Base-by-base conservation (phyloP, 1,140 invertebrate genomes). In the Aphis gossypii region DNA sequence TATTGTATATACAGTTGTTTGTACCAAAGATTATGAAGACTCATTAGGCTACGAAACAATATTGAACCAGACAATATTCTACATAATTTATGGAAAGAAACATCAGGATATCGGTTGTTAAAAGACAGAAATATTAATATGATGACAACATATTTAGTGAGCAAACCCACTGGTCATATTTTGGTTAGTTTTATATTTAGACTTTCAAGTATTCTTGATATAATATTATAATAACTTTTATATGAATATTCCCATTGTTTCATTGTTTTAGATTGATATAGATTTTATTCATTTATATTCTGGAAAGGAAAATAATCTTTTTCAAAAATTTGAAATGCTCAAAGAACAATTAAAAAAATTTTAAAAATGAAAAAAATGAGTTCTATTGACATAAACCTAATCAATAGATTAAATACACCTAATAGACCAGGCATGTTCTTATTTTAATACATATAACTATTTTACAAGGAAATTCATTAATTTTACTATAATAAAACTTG, bases 261-360 rank as follows among this genome's bases (percentile, higher is more conserved):
- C 68, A 76, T 76, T 76, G 11, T 76, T 76, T 35, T n/a, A 76
- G 68, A 76, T 76, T 76, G 68, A 76, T 76, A 76, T n/a, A 76
- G 68, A 76, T n/a, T n/a, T 76, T 76, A 76, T 5, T 76, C 1
- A 35, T 76, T 35, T 35, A 14, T 76, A 76, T n/a, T 14, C n/a
- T 30, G 30, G 68, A 76, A 76, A 76, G 4, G n/a, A n/a, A 76
- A 76, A 9, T 8, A 35, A 35, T 76, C 35, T 76, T 35, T 76
- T 76, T 76, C n/a, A 76, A 11, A n/a, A n/a, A 76, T 76, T 76
- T 76, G 0, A 4, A 35, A 76, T 76, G 3, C 9, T 76, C 68
- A 76, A 76, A 35, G 30, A n/a, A 30, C 35, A n/a, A 76, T 76
- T n/a, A 76, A 76, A 76, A 1, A 76, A n/a, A 11, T 68, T 11